Evolutionary conservation across 1,140 invertebrate genomes (phyloP), one percentile per base, ranked within the genome.

Genomic region (Lepidostoma basale): DNA sequence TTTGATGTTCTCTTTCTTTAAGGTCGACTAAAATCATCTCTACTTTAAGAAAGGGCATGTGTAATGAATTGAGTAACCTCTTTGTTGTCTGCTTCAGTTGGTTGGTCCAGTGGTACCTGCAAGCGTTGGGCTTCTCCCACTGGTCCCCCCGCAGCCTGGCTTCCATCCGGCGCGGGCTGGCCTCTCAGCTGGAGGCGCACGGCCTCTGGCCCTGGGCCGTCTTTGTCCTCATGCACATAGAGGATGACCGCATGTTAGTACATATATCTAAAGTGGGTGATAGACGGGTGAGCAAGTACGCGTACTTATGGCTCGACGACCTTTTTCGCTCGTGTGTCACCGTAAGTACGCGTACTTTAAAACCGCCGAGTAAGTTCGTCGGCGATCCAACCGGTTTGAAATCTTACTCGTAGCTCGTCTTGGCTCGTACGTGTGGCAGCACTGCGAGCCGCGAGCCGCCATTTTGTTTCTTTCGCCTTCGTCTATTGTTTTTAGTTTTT

Each of bases 161-260:
- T 3, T 83, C 86, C 52, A 83, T 92, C 1, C 87, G 92, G 66
- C 81, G 85, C 0, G 90, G 88, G 62, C 94, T 94, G 77, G 92
- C 95, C 0, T 85, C 88, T 3, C 94, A 97, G 79, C 79, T 98
- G 28, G 94, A 97, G 79, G 85, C 89, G 25, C 78, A 88, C 12
- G 93, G 90, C 0, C 77, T 92, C 0, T 97, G 95, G 94, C 88
- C 95, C 12, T 95, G 93, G 89, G 89, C 94, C 0, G 85, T 95
- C n/a, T 96, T 94, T 79, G 92, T 93, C 14, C 77, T 94, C 0
- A 78, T 95, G 9, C 93, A 96, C 76, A 85, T 96, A n/a, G 82
- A 88, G 45, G 84, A 95, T 73, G 76, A 83, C 10, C 73, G 77
- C 0, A 77, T 73, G 80, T 81, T 60, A 59, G 54, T 39, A 9